These are phyloP conservation scores for Xenopus petersii DNA, from an alignment of 2,797 vertebrate genomes.

Conservation along the genomic window DNA sequence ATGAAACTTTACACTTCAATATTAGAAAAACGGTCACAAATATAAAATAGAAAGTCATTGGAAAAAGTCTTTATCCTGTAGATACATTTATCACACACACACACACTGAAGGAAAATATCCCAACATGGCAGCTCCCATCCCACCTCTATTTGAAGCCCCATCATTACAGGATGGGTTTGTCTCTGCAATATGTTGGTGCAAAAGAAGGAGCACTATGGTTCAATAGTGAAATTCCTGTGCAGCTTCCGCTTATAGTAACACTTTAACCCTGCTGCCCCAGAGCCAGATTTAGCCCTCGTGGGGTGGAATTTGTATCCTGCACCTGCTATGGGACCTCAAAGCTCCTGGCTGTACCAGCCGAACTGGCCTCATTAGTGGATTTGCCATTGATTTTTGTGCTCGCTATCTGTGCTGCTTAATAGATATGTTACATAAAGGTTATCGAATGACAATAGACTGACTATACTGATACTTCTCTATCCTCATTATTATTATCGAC, in stretches of 20 bases:
- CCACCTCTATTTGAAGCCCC: no score
- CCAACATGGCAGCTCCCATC: no score
- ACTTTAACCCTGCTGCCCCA: neutral
- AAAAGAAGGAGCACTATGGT: no score
- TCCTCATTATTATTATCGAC: neutral
- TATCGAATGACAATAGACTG: slow-evolving; percentile 5
- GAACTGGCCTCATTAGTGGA: neutral
- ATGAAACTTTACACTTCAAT: no score
- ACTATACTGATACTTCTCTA: neutral
- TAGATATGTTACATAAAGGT: slow-evolving; percentile 1
- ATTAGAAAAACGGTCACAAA: no score
- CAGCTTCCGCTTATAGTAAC: neutral
- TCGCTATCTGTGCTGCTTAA: slow-evolving; percentile 18
- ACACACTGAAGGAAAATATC: no score
- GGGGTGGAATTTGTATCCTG: neutral
- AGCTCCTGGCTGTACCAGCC: slow-evolving; percentile 19
- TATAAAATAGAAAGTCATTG: no score
- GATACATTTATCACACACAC: no score
- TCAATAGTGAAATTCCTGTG: no score
- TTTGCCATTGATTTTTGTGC: slow-evolving; percentile 24
- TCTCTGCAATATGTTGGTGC: no score
- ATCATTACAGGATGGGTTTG: no score
- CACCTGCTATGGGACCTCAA: neutral
- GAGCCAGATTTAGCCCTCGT: neutral
- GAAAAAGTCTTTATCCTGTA: no score